A percentile compares a stretch with the other conserved stretches of the same genome.
These are phyloP conservation scores for Spisula solida DNA, from an alignment of 2,888 invertebrate species.

Conservation along the genomic window DNA sequence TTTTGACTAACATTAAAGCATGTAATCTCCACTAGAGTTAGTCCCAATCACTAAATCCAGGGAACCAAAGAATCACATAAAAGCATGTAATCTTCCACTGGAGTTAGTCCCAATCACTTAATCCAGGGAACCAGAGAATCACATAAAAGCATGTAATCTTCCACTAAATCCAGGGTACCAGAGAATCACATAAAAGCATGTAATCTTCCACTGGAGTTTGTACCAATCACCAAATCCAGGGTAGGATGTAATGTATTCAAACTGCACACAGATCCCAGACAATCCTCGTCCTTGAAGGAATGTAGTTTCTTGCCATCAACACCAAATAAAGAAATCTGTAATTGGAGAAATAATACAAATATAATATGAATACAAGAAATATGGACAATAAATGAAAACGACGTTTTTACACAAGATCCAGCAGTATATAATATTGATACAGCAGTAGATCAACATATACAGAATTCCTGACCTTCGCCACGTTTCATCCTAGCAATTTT, in stretches of 20 bases:
- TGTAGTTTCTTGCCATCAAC: slow-evolving; percentile 81
- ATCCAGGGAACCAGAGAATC: slow-evolving; percentile 70
- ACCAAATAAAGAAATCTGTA: slow-evolving; percentile 87
- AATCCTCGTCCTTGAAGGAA: slow-evolving; percentile 81
- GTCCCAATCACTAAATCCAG: no score
- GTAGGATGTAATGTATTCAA: slow-evolving; percentile 87
- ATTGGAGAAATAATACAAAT: slow-evolving; percentile 24
- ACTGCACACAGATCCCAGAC: slow-evolving; percentile 86
- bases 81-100: slow-evolving; percentile 87
- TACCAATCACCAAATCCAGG: slow-evolving; percentile 87
- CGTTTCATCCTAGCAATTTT: no score
- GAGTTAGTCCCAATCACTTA: slow-evolving; percentile 88
- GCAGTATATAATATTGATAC: no score
- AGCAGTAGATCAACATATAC: no score
- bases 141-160: slow-evolving; percentile 75
- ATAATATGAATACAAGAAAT: no score
- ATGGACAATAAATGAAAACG: no score
- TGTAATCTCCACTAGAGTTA: no score
- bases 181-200: slow-evolving; percentile 86
- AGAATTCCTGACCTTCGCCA: no score
- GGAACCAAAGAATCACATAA: slow-evolving; percentile 53
- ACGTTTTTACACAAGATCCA: no score
- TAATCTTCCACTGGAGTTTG: slow-evolving; percentile 88
- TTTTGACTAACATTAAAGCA: no score
- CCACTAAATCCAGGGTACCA: slow-evolving; percentile 74